Evolutionary conservation across 2,113 vertebrate species (phyloP).

Genomic region (Eonycteris spelaea): DNA sequence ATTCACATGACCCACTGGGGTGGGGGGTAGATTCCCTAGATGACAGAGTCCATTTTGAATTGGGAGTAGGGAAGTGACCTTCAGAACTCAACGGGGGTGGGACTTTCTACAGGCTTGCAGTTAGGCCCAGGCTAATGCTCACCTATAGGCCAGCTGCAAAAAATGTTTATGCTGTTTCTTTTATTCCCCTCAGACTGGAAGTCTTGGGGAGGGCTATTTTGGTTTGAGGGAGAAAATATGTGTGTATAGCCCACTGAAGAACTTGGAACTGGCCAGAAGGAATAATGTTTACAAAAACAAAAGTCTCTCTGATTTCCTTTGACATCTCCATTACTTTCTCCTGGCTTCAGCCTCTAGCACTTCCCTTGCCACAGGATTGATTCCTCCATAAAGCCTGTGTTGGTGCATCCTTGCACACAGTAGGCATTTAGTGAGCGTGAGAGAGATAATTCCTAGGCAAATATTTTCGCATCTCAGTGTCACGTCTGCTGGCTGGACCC

Average conservation of each 20-base stretch:
- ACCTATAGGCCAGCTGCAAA: background rate
- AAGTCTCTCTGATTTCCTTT: background rate
- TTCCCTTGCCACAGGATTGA: background rate
- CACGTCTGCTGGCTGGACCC: slow-evolving; percentile 38
- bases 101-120: background rate
- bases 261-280: slow-evolving; percentile 36
- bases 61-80: background rate
- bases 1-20: background rate
- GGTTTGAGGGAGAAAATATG: background rate
- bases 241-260: background rate
- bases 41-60: background rate
- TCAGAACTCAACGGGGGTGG: background rate
- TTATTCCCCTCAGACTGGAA: background rate
- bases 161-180: background rate
- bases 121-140: background rate
- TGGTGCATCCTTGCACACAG: background rate
- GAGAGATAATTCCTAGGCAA: background rate
- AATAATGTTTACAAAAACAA: slow-evolving; percentile 35
- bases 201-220: background rate
- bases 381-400: background rate
- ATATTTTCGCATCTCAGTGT: background rate
- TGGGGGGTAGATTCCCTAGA: background rate
- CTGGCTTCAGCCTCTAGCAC: background rate
- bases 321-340: background rate
- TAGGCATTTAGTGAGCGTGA: background rate